phyloP scores from a whole-genome alignment of 2,113 vertebrate genomes.

The Nycticorax nycticorax region DNA sequence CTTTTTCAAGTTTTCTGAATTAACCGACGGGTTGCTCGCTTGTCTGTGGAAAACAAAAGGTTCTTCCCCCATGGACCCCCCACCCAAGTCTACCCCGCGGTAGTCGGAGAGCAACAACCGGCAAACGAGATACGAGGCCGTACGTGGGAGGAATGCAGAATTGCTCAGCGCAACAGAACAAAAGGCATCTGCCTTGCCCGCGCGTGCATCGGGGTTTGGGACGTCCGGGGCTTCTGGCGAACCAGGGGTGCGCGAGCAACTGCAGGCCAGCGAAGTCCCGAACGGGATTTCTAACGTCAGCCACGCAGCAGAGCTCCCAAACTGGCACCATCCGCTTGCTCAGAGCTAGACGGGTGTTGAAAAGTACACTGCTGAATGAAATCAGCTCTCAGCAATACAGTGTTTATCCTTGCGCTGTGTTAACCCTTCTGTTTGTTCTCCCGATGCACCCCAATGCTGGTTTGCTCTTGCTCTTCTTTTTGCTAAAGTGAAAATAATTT shows the following conservation, averaged over 20 bases:
- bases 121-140: neutral
- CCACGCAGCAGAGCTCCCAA: accelerated
- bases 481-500: neutral
- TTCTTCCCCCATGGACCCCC: neutral
- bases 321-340: accelerated
- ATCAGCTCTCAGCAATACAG: neutral
- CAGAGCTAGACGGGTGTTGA: accelerated
- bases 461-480: neutral
- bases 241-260: accelerated
- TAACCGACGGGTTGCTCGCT: neutral
- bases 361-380: neutral
- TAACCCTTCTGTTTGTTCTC: neutral
- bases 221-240: neutral
- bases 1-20: neutral
- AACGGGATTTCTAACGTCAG: accelerated
- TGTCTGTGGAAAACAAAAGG: neutral
- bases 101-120: neutral
- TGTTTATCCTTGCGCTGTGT: accelerated
- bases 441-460: neutral
- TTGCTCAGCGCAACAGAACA: neutral
- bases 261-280: accelerated
- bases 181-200: neutral
- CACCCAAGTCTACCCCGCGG: neutral
- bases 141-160: constrained; percentile 34
- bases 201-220: neutral